Base-by-base conservation (phyloP, 1,140 invertebrate genomes). In the Ephestia elutella region DNA sequence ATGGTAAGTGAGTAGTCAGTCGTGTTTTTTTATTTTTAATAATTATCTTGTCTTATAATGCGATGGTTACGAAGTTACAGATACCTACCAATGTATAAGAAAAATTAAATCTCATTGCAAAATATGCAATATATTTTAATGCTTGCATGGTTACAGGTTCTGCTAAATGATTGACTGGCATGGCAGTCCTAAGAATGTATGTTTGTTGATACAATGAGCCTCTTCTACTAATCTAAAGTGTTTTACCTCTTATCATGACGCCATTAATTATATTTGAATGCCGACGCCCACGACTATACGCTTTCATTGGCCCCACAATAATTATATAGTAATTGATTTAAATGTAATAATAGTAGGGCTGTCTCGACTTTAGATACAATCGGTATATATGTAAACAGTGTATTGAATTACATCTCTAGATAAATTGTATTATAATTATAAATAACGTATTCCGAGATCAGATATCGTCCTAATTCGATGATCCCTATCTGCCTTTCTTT, bases 251-350 rank as follows among this genome's bases (percentile, higher is more conserved):
- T 83, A 81, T 81, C 79, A 74, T 54, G 67, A 63, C 59, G 61
- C 73, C 76, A 83, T 86, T 86, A 82, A 86, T 86, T 84, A 86
- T 67, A 68, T 63, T 69, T 66, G 70, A 68, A 63, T 71, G 63
- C 59, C 63, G 75, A 75, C 78, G 78, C 78, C 80, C 69, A 81
- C 83, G 56, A 56, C 21, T 57, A 49, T 60, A 59, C 57, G 61
- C 60, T 32, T 59, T 65, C 51, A 58, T 68, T 66, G 56, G 57
- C 60, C 67, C 59, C 56, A 70, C 71, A 75, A 76, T 84, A 81
- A 85, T 87, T 72, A 80, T 65, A 32, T 32, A 72, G 74, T 82
- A 84, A 87, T 87, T 84, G 81, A 85, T 84, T 87, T 82, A 81
- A 85, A 82, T 81, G 72, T 80, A 78, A 79, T 82, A 82, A 86